phyloP scores from a whole-genome alignment of 2,797 vertebrate species.

The Gymnocypris eckloni region DNA sequence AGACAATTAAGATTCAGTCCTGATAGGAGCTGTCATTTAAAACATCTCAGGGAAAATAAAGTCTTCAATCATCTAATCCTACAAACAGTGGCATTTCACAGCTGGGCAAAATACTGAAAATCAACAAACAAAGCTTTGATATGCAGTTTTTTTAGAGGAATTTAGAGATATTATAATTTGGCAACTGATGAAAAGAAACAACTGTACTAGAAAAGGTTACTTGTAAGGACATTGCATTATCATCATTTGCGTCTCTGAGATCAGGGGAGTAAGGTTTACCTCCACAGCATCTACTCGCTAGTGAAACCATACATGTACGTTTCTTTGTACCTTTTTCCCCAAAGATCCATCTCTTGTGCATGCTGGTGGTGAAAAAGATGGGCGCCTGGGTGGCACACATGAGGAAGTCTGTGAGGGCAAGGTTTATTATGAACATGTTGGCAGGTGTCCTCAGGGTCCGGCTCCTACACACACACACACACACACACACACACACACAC shows the following conservation, averaged over 20 bases:
- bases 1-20: constrained; percentile 48
- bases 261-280: no score
- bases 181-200: neutral
- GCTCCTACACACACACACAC: constrained; percentile 76
- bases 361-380: constrained; percentile 89
- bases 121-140: neutral
- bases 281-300: neutral
- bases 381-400: constrained; percentile 93
- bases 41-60: constrained; percentile 29
- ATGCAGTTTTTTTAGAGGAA: neutral
- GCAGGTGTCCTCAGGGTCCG: constrained; percentile 86
- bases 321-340: constrained; percentile 86
- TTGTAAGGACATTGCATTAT: no score
- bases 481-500: constrained; percentile 41
- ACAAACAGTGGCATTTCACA: constrained; percentile 15
- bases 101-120: neutral
- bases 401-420: constrained; percentile 91
- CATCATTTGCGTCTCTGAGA: no score
- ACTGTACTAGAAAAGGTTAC: neutral
- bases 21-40: constrained; percentile 58
- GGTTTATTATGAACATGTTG: constrained; percentile 92
- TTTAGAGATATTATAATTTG: neutral
- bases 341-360: constrained; percentile 94
- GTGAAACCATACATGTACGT: neutral
- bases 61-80: constrained; percentile 19